Evolutionary conservation across 1,140 invertebrate species (phyloP).

Genomic region (Eupeodes corollae): DNA sequence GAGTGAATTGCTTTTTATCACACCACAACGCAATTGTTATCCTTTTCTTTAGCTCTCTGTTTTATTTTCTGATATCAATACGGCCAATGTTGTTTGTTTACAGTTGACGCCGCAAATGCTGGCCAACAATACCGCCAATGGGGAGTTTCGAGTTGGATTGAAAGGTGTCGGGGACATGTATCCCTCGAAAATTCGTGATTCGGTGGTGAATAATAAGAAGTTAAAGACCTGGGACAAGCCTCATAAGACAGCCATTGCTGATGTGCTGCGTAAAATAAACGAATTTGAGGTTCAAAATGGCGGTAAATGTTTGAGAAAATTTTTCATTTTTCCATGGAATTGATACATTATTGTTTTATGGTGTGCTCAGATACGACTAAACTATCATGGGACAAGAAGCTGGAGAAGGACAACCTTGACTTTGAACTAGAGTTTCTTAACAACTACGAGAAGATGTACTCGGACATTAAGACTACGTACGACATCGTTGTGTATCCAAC

Average conservation of each 20-base stretch:
- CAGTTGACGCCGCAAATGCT: conserved; percentile 18
- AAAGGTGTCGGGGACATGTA: conserved; percentile 82
- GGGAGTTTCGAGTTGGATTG: conserved; percentile 73
- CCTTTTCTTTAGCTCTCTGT: no score
- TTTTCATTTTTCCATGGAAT: not conserved
- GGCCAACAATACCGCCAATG: conserved; percentile 37
- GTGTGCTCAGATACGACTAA: conserved; percentile 19
- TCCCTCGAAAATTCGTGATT: conserved; percentile 68
- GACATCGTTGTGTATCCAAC: conserved; percentile 88
- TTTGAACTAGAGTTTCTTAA: conserved; percentile 73
- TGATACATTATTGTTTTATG: not conserved
- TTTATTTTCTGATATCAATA: no score
- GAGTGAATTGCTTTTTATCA: no score
- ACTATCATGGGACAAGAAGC: conserved; percentile 54
- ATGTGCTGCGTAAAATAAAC: conserved; percentile 59
- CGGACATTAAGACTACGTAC: conserved; percentile 76
- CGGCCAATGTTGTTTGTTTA: not conserved
- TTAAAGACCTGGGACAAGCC: conserved; percentile 75
- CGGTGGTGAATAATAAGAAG: conserved; percentile 71
- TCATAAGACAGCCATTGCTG: conserved; percentile 68
- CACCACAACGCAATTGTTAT: no score
- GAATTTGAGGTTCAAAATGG: conserved; percentile 55
- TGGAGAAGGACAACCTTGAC: conserved; percentile 82
- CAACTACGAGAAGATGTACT: conserved; percentile 77
- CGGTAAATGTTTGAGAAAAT: conserved; percentile 14